Conservation (phyloP, 64 coral and sea anemone species). For the Anthopleura sola region DNA sequence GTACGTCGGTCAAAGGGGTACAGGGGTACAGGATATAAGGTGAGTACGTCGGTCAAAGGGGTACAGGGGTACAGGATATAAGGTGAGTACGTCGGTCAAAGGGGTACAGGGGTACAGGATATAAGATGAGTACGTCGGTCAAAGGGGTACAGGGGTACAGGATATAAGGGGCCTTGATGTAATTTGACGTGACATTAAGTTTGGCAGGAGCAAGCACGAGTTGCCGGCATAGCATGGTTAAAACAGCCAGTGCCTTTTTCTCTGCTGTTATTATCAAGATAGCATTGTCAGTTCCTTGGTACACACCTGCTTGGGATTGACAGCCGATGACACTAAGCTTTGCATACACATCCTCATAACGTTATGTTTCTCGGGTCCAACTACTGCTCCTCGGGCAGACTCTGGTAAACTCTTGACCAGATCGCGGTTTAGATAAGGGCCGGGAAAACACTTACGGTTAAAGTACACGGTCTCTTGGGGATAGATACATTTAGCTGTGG, state of each 20-base stretch:
- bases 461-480: conserved; percentile 82
- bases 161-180: too few species aligned
- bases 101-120: too few species aligned
- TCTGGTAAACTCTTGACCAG: conserved; percentile 76
- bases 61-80: too few species aligned
- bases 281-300: background rate
- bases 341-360: conserved; percentile 95
- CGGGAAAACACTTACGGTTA: conserved; percentile 90
- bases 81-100: too few species aligned
- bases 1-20: too few species aligned
- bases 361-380: conserved; percentile 92
- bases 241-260: background rate
- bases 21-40: too few species aligned
- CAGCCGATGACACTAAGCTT: conserved; percentile 81
- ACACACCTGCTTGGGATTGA: conserved; percentile 77
- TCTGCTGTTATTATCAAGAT: background rate
- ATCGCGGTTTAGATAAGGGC: conserved; percentile 71
- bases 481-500: conserved; percentile 72
- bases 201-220: too few species aligned
- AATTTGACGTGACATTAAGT: background rate
- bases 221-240: background rate
- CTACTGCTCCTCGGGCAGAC: conserved; percentile 63
- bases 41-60: too few species aligned
- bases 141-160: too few species aligned
- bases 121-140: too few species aligned